Evolutionary conservation across 2,797 vertebrate genomes (phyloP).

Genomic region (Pantherophis alleghaniensis): DNA sequence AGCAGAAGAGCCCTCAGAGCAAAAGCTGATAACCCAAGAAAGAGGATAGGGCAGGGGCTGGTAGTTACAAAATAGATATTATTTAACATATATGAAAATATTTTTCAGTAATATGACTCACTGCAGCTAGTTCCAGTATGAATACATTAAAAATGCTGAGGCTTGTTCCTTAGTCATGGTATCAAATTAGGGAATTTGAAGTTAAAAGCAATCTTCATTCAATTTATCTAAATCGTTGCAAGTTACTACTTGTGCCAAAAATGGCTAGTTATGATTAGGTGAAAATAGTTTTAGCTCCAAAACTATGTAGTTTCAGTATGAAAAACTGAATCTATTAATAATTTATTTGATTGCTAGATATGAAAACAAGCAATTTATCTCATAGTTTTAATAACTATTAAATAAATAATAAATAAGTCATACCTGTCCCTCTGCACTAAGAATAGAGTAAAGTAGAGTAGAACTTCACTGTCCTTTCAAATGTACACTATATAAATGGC

Average conservation of each 20-base stretch:
- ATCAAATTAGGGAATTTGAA: not conserved
- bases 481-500: too few species aligned
- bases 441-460: too few species aligned
- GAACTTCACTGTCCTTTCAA: too few species aligned
- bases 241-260: not conserved
- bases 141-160: not conserved
- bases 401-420: not conserved
- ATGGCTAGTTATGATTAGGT: not conserved
- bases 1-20: not conserved
- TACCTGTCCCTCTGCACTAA: too few species aligned
- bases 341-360: not conserved
- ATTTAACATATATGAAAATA: not conserved
- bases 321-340: not conserved
- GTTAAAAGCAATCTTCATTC: not conserved
- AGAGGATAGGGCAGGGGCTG: not conserved
- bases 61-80: not conserved
- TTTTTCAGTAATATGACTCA: not conserved
- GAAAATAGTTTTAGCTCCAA: not conserved
- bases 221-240: not conserved
- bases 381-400: not conserved
- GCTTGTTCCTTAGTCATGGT: not conserved
- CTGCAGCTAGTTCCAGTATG: not conserved
- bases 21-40: not conserved
- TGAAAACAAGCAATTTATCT: not conserved
- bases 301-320: not conserved